A percentile compares a stretch with the other conserved stretches of the same genome.
These are phyloP conservation scores for Proisotoma minuta DNA, from an alignment of 2,888 invertebrate species.

Conservation along the genomic window DNA sequence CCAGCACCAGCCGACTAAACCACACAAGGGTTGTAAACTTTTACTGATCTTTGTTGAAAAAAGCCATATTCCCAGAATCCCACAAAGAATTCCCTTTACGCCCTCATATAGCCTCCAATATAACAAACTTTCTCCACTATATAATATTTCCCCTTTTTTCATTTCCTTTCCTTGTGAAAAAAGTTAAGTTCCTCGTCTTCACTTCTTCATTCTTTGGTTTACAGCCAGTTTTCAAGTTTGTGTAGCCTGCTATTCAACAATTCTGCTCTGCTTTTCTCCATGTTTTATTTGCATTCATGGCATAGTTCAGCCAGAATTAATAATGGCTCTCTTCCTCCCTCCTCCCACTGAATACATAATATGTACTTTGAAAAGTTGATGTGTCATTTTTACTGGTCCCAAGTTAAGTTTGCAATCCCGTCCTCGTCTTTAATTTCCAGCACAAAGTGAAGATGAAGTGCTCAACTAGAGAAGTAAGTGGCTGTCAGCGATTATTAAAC, in stretches of 20 bases:
- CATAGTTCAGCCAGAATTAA: conserved; percentile 29
- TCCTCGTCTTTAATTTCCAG: neutral
- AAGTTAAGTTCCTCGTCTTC: conserved; percentile 1
- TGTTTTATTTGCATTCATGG: conserved; percentile 27
- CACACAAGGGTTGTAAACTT: conserved; percentile 15
- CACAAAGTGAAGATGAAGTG: neutral
- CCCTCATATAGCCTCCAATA: neutral
- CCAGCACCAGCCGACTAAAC: neutral
- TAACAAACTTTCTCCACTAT: conserved; percentile 2
- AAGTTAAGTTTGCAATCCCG: neutral
- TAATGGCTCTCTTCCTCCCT: conserved; percentile 9
- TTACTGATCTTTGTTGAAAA: conserved; percentile 15
- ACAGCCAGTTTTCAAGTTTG: conserved; percentile 3
- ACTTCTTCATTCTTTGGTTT: conserved; percentile 6
- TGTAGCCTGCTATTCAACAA: neutral
- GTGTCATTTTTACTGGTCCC: neutral
- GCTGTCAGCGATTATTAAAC: conserved; percentile 5
- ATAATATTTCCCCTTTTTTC: conserved; percentile 4
- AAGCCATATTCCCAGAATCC: conserved; percentile 2
- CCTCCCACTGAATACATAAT: conserved; percentile 1
- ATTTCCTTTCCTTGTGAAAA: conserved; percentile 1
- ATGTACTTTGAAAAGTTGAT: conserved; percentile 1
- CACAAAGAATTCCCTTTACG: conserved; percentile 7
- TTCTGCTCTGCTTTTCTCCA: conserved; percentile 2
- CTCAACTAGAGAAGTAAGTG: neutral